Conservation (phyloP, 2,888 invertebrate species). For the Fragum whitleyi region DNA sequence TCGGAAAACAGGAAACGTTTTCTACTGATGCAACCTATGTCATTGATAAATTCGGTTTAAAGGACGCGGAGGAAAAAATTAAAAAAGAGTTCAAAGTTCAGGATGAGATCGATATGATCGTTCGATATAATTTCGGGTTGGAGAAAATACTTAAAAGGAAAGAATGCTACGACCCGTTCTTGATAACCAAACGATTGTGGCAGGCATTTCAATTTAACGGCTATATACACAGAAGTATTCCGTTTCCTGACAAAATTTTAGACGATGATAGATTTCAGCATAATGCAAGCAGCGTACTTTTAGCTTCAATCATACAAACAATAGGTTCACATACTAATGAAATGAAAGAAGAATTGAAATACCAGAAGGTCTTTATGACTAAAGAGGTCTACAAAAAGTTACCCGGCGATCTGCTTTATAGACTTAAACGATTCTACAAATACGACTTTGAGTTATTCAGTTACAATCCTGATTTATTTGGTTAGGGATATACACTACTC, state of each 20-base stretch:
- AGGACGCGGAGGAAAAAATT: background rate
- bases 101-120: slow-evolving; percentile 54
- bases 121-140: slow-evolving; percentile 58
- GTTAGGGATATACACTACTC: no score
- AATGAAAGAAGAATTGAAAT: slow-evolving; percentile 13
- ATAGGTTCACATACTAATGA: background rate
- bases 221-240: slow-evolving; percentile 47
- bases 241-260: slow-evolving; percentile 20
- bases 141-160: background rate
- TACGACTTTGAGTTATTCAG: slow-evolving; percentile 66
- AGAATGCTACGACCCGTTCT: slow-evolving; percentile 46
- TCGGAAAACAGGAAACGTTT: slow-evolving; percentile 66
- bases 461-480: slow-evolving; percentile 33
- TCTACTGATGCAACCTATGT: slow-evolving; percentile 39
- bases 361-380: slow-evolving; percentile 40
- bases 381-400: slow-evolving; percentile 49
- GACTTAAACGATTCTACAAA: slow-evolving; percentile 47
- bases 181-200: slow-evolving; percentile 57
- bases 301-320: background rate
- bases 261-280: background rate
- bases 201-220: slow-evolving; percentile 63
- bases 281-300: background rate
- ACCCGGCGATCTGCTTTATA: slow-evolving; percentile 30
- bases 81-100: slow-evolving; percentile 14
- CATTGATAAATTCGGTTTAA: slow-evolving; percentile 47